These are phyloP conservation scores for Abramis brama DNA, from an alignment of 2,113 vertebrate genomes.

Conservation along the genomic window DNA sequence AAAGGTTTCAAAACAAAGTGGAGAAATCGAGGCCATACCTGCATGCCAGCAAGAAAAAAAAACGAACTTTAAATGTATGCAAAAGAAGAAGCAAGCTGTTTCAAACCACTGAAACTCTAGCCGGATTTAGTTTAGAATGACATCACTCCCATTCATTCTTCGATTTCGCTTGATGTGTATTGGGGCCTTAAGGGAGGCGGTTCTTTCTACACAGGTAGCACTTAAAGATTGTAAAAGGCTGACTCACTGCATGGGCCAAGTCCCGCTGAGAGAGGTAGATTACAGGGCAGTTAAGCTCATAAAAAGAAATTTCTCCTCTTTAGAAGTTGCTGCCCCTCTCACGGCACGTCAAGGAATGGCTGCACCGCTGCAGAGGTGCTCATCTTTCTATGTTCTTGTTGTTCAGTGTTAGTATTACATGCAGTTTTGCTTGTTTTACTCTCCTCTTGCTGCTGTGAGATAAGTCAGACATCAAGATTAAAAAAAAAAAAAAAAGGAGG, in stretches of 20 bases:
- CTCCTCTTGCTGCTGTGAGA: not conserved
- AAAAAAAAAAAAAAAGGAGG: not conserved
- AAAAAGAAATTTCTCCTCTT: constrained; percentile 70
- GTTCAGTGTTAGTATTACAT: not conserved
- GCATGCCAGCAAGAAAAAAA: constrained; percentile 54
- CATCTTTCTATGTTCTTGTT: constrained; percentile 6
- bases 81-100: too few relatives aligned
- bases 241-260: constrained; percentile 66
- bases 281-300: constrained; percentile 73
- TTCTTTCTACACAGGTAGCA: constrained; percentile 73
- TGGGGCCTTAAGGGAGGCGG: constrained; percentile 52
- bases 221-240: constrained; percentile 70
- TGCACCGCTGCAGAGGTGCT: constrained; percentile 3
- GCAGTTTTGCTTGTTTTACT: constrained; percentile 7
- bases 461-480: not conserved
- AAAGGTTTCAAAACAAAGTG: constrained; percentile 12
- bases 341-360: constrained; percentile 52
- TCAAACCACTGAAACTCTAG: too few relatives aligned
- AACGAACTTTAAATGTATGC: too few relatives aligned
- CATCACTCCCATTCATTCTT: not conserved
- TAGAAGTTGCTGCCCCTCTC: constrained; percentile 67
- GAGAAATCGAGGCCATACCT: constrained; percentile 31
- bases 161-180: not conserved
- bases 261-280: constrained; percentile 69
- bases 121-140: not conserved